These are phyloP conservation scores for Toxonevra muliebris DNA, from an alignment of 2,888 invertebrate species.

Conservation along the genomic window DNA sequence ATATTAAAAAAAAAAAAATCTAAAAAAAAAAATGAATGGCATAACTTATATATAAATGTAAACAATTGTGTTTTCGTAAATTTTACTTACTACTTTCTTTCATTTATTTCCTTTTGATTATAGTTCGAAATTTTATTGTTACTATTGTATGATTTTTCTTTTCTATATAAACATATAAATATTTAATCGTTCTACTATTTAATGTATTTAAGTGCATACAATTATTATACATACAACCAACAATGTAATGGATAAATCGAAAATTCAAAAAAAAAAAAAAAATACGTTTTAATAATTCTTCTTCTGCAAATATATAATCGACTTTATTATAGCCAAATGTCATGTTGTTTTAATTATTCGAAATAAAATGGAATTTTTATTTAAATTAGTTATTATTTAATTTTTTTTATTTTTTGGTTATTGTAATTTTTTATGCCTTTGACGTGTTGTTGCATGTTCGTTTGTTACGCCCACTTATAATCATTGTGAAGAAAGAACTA, in stretches of 20 bases:
- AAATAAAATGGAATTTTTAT: background rate
- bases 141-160: constrained; percentile 13
- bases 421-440: no score
- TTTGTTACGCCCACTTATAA: background rate
- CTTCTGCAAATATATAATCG: constrained; percentile 17
- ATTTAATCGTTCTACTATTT: constrained; percentile 2
- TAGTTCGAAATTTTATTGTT: constrained; percentile 14
- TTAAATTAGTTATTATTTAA: background rate
- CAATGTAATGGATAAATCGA: constrained; percentile 18
- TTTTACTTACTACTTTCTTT: constrained; percentile 10
- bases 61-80: constrained; percentile 10
- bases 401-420: background rate
- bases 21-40: constrained; percentile 15
- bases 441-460: background rate
- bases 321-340: constrained; percentile 10
- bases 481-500: background rate
- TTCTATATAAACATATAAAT: constrained; percentile 10
- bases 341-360: constrained; percentile 18
- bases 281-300: no score
- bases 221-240: constrained; percentile 13
- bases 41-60: constrained; percentile 8
- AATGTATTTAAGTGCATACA: constrained; percentile 18
- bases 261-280: background rate
- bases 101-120: constrained; percentile 13
- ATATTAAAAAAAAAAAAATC: constrained; percentile 22